Evolutionary conservation across 1,140 invertebrate species (phyloP), one percentile per base, ranked within the genome.

Genomic region (Coenobita brevimanus): DNA sequence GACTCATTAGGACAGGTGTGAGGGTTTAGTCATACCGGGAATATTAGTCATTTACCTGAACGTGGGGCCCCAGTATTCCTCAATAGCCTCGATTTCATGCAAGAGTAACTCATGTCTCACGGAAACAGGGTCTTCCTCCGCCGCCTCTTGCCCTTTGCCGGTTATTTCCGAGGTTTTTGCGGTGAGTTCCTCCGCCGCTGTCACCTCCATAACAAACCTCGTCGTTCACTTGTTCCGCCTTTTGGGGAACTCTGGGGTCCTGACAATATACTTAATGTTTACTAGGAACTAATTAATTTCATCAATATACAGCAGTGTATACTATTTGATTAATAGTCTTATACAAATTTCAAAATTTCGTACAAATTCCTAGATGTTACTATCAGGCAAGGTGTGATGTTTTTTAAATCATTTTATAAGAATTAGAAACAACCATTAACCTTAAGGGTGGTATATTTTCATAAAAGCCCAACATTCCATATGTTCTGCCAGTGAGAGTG

Each of bases 21-120:
- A 17, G 46, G 17, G 46, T 8, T 50, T 50, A 50, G 6, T 50
- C 46, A 30, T 41, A 60, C 60, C 46, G 33, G 1, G 3, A 17
- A 15, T n/a, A n/a, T n/a, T n/a, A n/a, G n/a, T n/a, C 8, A 0
- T 33, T 85, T 76, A 90, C 89, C 89, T 89, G 92, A 97, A 97
- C 3, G 97, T 97, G 21, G 97, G 96, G 1, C 96, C 97, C 94
- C 97, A 96, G 91, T 97, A 97, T 92, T 97, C 97, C 91, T 98
- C 97, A 75, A 97, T 96, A 4, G 96, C 95, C 93, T 98, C 97
- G 89, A 98, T 97, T 93, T 98, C 97, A 93, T 97, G 95, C 15
- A 96, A 94, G 82, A 96, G 94, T 84, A 96, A 93, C 91, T 96
- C 95, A 91, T 95, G 92, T 43, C 82, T 85, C 17, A 89, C 24